Base-by-base conservation (phyloP, 2,888 invertebrate species). In the Anagyrus pseudococci region DNA sequence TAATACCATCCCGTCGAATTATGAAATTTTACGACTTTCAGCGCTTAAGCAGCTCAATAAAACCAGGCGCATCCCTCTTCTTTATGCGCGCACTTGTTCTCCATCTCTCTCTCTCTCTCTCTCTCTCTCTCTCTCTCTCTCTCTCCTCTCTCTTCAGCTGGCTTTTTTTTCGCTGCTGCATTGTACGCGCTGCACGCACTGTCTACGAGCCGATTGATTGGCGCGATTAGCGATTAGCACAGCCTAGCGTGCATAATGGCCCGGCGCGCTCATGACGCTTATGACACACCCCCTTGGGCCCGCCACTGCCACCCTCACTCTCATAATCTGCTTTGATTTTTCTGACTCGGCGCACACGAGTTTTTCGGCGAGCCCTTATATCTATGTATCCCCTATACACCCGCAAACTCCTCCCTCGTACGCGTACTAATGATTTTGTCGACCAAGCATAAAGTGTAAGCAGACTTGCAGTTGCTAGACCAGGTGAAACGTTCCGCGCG, bases 351-450 rank as follows among this genome's bases (percentile, higher is more conserved):
- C 63, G 64, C 67, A 52, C 64, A 61, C 62, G n/a, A 13, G 20
- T 7, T 46, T 46, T 48, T 25, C 1, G 19, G 10, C 29, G 15
- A 8, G 20, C 8, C 15, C 23, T 52, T 41, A 47, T 46, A 44
- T 47, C 49, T 17, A 46, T 29, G 1, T 22, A 20, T 26, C 20
- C 22, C 3, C 20, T 37, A n/a, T n/a, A n/a, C n/a, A n/a, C n/a
- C n/a, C n/a, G n/a, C n/a, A n/a, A n/a, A n/a, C n/a, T n/a, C n/a
- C n/a, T n/a, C n/a, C n/a, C n/a, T n/a, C n/a, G n/a, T n/a, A n/a
- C n/a, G n/a, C n/a, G n/a, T n/a, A n/a, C 50, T 78, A 78, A 78
- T 78, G 74, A 76, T 74, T 78, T 78, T 77, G 78, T 78, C 78
- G 77, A 74, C 72, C 55, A 49, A 66, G 62, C 66, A 73, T n/a